These are phyloP conservation scores for Nixonia krombeini DNA, from an alignment of 1,140 invertebrate species.

Conservation along the genomic window DNA sequence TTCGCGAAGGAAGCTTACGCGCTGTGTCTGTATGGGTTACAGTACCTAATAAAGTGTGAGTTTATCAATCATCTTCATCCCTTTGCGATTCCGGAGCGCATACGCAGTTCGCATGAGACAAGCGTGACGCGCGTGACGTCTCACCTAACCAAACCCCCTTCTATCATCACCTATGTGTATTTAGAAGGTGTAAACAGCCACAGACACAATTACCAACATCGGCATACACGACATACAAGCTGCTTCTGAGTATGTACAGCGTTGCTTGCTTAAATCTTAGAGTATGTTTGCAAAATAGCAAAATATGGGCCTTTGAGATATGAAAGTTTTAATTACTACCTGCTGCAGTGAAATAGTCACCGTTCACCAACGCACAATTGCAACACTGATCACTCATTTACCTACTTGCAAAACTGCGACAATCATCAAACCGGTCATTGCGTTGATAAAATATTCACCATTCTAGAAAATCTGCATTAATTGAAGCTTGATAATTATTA, in stretches of 20 bases:
- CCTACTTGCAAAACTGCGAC: too few species aligned
- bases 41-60: constrained; percentile 8
- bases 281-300: neutral
- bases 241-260: neutral
- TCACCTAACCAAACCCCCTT: constrained; percentile 11
- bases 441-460: too few species aligned
- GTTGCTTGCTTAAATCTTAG: neutral
- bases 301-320: too few species aligned
- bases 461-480: too few species aligned
- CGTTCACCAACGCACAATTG: too few species aligned
- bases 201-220: constrained; percentile 12
- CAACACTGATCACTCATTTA: too few species aligned
- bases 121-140: constrained; percentile 10
- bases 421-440: too few species aligned
- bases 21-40: neutral
- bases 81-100: neutral
- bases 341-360: too few species aligned
- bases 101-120: constrained; percentile 6
- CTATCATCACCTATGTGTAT: constrained; percentile 13
- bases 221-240: neutral
- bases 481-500: too few species aligned
- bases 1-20: neutral
- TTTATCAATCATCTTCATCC: constrained; percentile 8
- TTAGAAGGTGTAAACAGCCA: constrained; percentile 23
- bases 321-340: too few species aligned